phyloP scores from a whole-genome alignment of 2,888 invertebrate genomes.

The Hetaerina titia region DNA sequence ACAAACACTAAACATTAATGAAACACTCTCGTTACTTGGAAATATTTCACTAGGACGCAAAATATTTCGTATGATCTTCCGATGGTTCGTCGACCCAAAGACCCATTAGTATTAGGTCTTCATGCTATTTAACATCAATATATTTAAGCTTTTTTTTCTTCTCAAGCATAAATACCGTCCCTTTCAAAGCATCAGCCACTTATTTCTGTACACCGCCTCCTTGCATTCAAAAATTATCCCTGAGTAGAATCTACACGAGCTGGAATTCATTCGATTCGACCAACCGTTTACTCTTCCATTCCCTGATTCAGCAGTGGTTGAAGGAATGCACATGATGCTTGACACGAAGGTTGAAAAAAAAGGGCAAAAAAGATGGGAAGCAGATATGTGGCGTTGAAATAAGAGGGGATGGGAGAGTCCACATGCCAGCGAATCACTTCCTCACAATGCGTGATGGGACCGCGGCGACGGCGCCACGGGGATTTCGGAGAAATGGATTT shows the following conservation, averaged over 20 bases:
- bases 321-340: neutral
- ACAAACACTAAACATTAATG: too few species aligned
- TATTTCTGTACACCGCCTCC: neutral
- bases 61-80: too few species aligned
- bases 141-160: too few species aligned
- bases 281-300: neutral
- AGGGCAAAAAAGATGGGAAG: neutral
- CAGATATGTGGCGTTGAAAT: neutral
- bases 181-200: neutral
- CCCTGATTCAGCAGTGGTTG: neutral
- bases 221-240: too few species aligned
- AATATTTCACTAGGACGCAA: too few species aligned
- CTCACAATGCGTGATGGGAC: slow-evolving; percentile 11
- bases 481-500: neutral
- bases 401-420: neutral
- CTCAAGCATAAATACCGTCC: too few species aligned
- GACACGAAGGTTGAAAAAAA: neutral
- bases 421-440: slow-evolving; percentile 14
- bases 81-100: too few species aligned
- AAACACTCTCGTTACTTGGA: too few species aligned
- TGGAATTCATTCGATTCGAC: neutral
- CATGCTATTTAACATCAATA: too few species aligned
- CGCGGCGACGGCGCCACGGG: neutral
- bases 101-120: too few species aligned
- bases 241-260: neutral